Evolutionary conservation across 2,797 vertebrate species (phyloP).

Genomic region (Euphonia xanthogaster): DNA sequence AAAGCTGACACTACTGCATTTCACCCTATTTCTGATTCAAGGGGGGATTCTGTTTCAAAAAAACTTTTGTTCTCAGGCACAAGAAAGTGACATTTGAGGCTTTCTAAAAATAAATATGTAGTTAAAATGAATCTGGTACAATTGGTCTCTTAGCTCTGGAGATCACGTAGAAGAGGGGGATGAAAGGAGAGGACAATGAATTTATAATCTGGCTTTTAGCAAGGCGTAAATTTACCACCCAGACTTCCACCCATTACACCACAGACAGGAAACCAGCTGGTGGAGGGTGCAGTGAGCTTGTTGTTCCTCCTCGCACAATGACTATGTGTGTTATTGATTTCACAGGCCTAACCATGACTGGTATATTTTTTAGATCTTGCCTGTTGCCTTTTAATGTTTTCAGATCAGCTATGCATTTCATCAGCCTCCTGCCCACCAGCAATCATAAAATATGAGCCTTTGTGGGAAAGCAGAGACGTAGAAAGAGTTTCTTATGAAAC

Average conservation of each 20-base stretch:
- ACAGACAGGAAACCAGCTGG: constrained; percentile 58
- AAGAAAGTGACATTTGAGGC: not conserved
- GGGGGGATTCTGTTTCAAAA: not conserved
- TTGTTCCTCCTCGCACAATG: constrained; percentile 46
- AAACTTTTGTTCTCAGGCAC: not conserved
- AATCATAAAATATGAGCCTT: constrained; percentile 41
- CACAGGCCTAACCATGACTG: constrained; percentile 28
- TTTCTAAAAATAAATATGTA: not conserved
- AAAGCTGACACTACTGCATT: not conserved
- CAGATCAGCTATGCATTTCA: constrained; percentile 46
- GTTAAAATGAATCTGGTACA: not conserved
- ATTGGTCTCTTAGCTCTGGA: not conserved
- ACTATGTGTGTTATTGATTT: constrained; percentile 43
- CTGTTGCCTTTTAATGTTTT: constrained; percentile 38
- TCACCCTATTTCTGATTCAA: not conserved
- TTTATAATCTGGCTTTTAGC: constrained; percentile 25
- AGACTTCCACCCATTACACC: constrained; percentile 24
- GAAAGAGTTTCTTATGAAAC: constrained; percentile 57
- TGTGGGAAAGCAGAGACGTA: constrained; percentile 42
- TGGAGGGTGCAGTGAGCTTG: constrained; percentile 23
- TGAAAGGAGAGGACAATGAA: not conserved
- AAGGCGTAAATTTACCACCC: constrained; percentile 39
- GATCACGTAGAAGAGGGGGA: not conserved
- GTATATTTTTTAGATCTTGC: constrained; percentile 32
- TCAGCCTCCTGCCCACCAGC: constrained; percentile 48